Evolutionary conservation across 2,888 invertebrate species (phyloP).

Genomic region (Lasius fuliginosus): DNA sequence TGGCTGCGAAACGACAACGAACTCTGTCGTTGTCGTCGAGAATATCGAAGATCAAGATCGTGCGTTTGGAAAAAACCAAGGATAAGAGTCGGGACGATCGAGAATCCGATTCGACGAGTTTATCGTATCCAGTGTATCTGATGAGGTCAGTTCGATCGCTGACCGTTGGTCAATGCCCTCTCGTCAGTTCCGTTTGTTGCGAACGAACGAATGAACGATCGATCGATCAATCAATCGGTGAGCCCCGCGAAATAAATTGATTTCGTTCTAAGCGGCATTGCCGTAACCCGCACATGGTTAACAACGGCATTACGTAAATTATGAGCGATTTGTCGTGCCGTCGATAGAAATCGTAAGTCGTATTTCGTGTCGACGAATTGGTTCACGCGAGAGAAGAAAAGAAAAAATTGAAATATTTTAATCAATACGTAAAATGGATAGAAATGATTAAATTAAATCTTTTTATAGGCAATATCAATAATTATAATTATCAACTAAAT

Average conservation of each 20-base stretch:
- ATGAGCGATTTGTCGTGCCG: slow-evolving; percentile 30
- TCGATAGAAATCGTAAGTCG: slow-evolving; percentile 1
- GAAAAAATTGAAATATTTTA: not conserved
- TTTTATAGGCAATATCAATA: not conserved
- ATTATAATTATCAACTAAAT: not conserved
- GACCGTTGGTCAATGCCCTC: slow-evolving; percentile 71
- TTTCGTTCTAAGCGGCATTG: slow-evolving; percentile 43
- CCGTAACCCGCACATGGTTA: slow-evolving; percentile 26
- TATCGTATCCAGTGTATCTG: slow-evolving; percentile 53
- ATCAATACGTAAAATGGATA: not conserved
- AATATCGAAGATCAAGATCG: not conserved
- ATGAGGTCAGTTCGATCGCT: slow-evolving; percentile 70
- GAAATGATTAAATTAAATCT: slow-evolving; percentile 1
- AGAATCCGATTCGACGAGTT: slow-evolving; percentile 56
- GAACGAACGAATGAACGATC: slow-evolving; percentile 46
- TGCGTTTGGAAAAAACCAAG: slow-evolving; percentile 3
- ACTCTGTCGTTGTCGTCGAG: not conserved
- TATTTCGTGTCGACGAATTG: not conserved
- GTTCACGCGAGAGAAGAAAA: no score
- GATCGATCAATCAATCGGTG: slow-evolving; percentile 8
- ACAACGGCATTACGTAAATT: slow-evolving; percentile 50
- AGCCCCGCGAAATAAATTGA: slow-evolving; percentile 54
- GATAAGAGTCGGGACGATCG: not conserved
- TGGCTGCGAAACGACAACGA: not conserved
- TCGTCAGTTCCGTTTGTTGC: slow-evolving; percentile 50